Conservation (phyloP, 2,888 invertebrate species). For the Pyrochroa serraticornis region DNA sequence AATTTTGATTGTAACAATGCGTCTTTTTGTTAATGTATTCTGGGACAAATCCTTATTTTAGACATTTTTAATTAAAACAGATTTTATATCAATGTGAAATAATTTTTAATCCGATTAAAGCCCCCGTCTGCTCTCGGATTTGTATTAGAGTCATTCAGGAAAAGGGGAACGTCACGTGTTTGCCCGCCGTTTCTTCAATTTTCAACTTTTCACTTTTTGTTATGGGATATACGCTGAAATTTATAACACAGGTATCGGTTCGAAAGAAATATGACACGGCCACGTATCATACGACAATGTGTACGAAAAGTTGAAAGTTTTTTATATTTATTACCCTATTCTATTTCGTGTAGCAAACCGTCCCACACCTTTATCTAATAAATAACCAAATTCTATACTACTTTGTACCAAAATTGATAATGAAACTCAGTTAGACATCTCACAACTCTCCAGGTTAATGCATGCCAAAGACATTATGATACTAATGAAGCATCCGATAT, state of each 20-base stretch:
- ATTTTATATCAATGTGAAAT: conserved; percentile 5
- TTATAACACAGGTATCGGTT: conserved; percentile 20
- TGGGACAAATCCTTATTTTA: conserved; percentile 4
- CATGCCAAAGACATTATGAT: conserved; percentile 14
- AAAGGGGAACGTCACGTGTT: not conserved
- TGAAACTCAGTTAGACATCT: too few species aligned
- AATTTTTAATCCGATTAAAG: conserved; percentile 13
- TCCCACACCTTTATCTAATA: not conserved
- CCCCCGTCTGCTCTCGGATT: not conserved
- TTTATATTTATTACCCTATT: conserved; percentile 22
- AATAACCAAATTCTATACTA: not conserved
- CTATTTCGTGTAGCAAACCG: conserved; percentile 11
- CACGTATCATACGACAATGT: conserved; percentile 10
- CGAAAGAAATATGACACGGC: conserved; percentile 16
- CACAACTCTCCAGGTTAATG: not conserved
- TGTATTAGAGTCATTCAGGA: not conserved
- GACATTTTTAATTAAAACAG: conserved; percentile 11
- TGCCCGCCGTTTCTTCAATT: not conserved
- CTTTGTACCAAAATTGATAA: not conserved
- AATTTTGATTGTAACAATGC: conserved; percentile 16
- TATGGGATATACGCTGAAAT: conserved; percentile 12
- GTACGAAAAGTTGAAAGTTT: conserved; percentile 17
- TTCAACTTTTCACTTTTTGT: conserved; percentile 11
- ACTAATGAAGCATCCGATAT: conserved; percentile 17
- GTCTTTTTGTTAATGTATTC: not conserved